phyloP scores from a whole-genome alignment of 2,888 invertebrate genomes.

The Lysandra bellargus region DNA sequence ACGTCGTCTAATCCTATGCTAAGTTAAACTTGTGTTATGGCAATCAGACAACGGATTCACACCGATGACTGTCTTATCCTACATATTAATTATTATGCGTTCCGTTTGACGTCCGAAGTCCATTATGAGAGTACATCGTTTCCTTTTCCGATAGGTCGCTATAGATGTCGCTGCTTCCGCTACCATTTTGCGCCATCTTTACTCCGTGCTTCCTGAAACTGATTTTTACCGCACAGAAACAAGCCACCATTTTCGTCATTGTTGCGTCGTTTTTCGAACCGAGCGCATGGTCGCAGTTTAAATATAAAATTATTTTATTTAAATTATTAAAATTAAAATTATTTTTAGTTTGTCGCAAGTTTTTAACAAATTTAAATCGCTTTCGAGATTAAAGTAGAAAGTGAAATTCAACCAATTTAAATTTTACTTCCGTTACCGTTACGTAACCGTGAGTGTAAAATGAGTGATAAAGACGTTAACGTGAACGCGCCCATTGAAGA shows the following conservation, averaged over 20 bases:
- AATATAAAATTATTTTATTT: neutral
- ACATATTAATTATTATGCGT: no score
- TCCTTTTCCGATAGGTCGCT: no score
- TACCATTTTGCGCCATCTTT: no score
- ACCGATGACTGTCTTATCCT: no score
- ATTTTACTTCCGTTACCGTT: neutral
- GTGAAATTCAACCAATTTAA: neutral
- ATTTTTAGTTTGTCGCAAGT: neutral
- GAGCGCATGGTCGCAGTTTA: slow-evolving; percentile 1
- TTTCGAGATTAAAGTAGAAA: neutral
- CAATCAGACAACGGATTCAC: no score
- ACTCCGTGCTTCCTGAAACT: no score
- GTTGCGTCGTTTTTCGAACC: slow-evolving; percentile 4
- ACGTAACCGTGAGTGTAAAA: neutral
- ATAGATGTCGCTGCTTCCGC: no score
- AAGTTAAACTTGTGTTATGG: no score
- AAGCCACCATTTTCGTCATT: slow-evolving; percentile 1
- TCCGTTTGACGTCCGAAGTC: no score
- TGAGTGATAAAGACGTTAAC: slow-evolving; percentile 5
- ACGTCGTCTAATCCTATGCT: no score
- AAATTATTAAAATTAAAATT: neutral
- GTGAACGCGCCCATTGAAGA: neutral
- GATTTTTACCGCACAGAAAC: neutral
- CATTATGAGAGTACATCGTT: no score
- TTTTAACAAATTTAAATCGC: neutral